Percentiles rank a stretch among this genome's conserved stretches.
Evolutionary conservation across 2,113 vertebrate genomes (phyloP).

Genomic region (Marmota monax): DNA sequence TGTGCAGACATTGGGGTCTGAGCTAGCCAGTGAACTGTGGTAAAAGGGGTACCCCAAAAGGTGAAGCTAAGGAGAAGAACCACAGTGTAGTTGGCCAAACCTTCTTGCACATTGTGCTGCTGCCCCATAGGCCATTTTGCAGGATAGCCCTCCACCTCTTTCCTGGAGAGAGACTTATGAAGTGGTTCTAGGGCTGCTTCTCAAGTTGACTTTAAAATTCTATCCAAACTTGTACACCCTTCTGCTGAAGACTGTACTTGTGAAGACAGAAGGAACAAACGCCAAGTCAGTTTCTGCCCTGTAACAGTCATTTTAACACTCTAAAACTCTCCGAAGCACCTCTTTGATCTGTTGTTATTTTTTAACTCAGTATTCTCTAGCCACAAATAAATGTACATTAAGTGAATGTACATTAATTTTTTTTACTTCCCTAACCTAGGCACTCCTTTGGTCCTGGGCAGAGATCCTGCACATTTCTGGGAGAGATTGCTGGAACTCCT

Average conservation of each 20-base stretch:
- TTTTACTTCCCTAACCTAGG: neutral
- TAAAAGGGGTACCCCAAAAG: neutral
- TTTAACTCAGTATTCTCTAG: neutral
- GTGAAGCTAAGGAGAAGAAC: neutral
- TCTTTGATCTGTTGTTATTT: neutral
- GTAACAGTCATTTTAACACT: neutral
- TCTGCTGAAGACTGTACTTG: neutral
- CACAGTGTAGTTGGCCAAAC: neutral
- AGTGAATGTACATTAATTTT: neutral
- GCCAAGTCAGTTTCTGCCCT: neutral
- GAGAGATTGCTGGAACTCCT: conserved; percentile 29
- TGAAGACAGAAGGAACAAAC: neutral
- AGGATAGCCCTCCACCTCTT: neutral
- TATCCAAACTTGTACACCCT: neutral
- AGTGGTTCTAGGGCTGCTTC: neutral
- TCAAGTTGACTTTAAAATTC: neutral
- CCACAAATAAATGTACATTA: neutral
- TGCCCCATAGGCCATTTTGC: neutral
- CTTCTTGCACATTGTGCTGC: neutral
- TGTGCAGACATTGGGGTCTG: neutral
- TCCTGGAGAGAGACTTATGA: neutral
- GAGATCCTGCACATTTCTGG: neutral
- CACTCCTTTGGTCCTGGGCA: conserved; percentile 39
- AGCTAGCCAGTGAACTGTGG: neutral
- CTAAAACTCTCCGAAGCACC: neutral